Base-by-base conservation (phyloP, 2,797 vertebrate genomes). In the Tauraco hartlaubi region DNA sequence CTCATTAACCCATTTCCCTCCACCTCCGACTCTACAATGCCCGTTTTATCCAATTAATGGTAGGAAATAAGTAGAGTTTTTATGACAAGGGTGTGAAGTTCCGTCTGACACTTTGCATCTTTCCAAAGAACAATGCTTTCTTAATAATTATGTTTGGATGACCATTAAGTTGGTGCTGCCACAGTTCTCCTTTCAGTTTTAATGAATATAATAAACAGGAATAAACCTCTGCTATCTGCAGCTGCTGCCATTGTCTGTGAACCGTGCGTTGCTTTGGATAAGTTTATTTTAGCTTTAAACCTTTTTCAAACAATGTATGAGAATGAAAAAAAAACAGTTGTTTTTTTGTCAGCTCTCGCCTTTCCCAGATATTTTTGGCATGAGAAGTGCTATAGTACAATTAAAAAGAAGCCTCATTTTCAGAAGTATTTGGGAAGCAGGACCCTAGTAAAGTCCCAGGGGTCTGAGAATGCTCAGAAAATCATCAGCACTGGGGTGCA, bases 211-310 rank as follows among this genome's bases (percentile, higher is more conserved):
- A 94, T 94, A 95, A 96, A 88, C 96, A 95, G 95, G 94, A 97
- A 86, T 87, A 90, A 95, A 85, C 74, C 74, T 94, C 67, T 92
- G 94, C 85, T 92, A 82, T 96, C 93, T 92, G 92, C 95, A 96
- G 95, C 94, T 96, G 96, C 88, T 94, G 88, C 92, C 69, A 95
- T 97, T 95, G 96, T 96, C 91, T 86, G 56, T 77, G 80, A 94
- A 67, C 63, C 1, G 15, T 1, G 2, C 2, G 1, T 66, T 93
- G 59, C 73, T 96, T 85, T 74, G 67, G 87, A 96, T 62, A 52
- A 92, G 91, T 96, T 96, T 96, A 95, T 90, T 96, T 95, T 96
- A 96, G 83, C 83, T 88, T 94, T 92, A 95, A 95, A 93, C 51
- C 85, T 95, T 93, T 96, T 93, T 90, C 77, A 96, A 95, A 96